Conservation (phyloP, 1,140 invertebrate species). For the Drosophila azteca region DNA sequence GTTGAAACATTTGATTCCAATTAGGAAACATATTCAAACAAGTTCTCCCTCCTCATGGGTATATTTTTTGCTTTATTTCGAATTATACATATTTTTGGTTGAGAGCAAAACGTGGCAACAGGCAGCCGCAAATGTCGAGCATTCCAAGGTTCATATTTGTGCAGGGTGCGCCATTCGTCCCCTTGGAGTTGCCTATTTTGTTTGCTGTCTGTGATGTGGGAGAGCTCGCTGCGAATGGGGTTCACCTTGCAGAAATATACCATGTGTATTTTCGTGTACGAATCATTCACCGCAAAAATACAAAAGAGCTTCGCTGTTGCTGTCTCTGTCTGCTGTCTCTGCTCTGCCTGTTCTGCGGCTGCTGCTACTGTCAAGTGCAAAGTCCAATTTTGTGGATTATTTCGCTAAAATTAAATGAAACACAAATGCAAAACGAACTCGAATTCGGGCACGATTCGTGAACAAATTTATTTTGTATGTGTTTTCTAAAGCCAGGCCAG, state of each 20-base stretch:
- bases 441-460: constrained; percentile 58
- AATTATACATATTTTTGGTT: constrained; percentile 52
- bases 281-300: constrained; percentile 59
- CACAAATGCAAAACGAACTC: constrained; percentile 53
- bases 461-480: constrained; percentile 50
- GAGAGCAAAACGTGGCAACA: constrained; percentile 72
- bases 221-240: no score
- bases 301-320: constrained; percentile 32
- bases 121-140: constrained; percentile 28
- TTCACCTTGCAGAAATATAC: no score
- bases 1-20: constrained; percentile 21
- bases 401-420: constrained; percentile 80
- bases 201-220: no score
- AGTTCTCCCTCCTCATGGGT: constrained; percentile 9
- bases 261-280: no score
- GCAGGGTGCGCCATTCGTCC: no score
- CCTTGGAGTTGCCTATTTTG: no score
- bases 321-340: background rate
- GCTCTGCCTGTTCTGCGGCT: background rate
- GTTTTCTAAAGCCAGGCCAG: constrained; percentile 22
- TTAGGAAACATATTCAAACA: constrained; percentile 24
- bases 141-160: constrained; percentile 18
- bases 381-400: constrained; percentile 67
- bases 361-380: constrained; percentile 55
- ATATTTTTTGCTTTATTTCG: constrained; percentile 26